A percentile compares a stretch with the other conserved stretches of the same genome.
Conservation (phyloP, 2,888 invertebrate species). For the Drosophila merina region DNA sequence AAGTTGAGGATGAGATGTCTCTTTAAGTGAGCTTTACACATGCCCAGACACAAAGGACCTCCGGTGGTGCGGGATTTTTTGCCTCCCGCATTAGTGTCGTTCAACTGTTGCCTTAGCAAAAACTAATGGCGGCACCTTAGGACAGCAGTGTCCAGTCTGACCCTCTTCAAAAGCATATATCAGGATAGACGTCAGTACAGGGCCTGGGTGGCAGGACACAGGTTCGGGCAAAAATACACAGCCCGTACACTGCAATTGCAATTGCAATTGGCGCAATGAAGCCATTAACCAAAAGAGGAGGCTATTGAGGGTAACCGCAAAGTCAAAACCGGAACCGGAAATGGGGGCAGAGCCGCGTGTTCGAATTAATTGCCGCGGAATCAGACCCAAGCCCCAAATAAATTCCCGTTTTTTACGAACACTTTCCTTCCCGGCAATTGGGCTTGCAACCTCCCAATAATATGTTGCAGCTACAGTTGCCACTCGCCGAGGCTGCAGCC, state of each 20-base stretch:
- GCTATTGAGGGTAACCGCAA: constrained; percentile 73
- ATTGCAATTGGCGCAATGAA: constrained; percentile 22
- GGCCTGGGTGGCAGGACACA: constrained; percentile 10
- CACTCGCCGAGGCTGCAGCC: constrained; percentile 57
- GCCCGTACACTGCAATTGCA: constrained; percentile 3
- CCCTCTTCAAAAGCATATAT: constrained; percentile 49
- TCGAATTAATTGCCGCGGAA: constrained; percentile 81
- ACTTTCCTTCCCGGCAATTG: constrained; percentile 35
- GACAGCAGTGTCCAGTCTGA: constrained; percentile 54
- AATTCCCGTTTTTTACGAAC: constrained; percentile 52
- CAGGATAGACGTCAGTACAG: constrained; percentile 66
- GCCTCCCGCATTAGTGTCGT: constrained; percentile 52
- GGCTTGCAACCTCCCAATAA: constrained; percentile 67
- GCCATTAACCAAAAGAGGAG: not conserved
- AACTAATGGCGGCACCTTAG: constrained; percentile 30
- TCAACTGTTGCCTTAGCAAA: constrained; percentile 59
- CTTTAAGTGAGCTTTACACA: constrained; percentile 4
- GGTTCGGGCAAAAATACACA: constrained; percentile 15
- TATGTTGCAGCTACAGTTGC: constrained; percentile 57
- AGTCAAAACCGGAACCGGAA: constrained; percentile 59
- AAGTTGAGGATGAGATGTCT: constrained; percentile 11
- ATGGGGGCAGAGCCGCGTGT: constrained; percentile 53
- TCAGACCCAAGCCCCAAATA: constrained; percentile 57
- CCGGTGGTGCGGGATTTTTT: constrained; percentile 9
- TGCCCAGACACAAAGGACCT: not conserved